Evolutionary conservation across 2,888 invertebrate species (phyloP).

Genomic region (Netelia fuscicornis): DNA sequence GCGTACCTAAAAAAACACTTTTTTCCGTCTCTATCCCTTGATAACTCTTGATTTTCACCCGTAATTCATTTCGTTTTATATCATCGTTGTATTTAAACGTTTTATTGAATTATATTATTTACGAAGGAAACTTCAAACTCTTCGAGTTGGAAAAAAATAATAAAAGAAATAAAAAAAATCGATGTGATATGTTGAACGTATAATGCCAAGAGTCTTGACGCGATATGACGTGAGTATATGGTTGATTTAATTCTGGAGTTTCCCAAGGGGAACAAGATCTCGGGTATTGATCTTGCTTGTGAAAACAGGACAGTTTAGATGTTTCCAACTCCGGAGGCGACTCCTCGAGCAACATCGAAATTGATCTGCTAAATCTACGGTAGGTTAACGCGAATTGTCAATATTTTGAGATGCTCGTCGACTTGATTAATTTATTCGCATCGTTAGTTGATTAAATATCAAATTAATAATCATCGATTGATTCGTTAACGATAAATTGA

Average conservation of each 20-base stretch:
- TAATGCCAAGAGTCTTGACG: constrained; percentile 76
- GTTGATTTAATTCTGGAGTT: neutral
- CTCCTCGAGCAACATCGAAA: constrained; percentile 72
- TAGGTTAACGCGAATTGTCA: constrained; percentile 36
- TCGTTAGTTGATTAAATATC: neutral
- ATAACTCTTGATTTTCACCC: constrained; percentile 64
- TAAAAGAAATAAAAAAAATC: neutral
- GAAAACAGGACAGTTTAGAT: constrained; percentile 71
- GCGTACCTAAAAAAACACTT: constrained; percentile 55
- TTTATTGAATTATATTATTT: neutral
- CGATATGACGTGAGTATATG: constrained; percentile 77
- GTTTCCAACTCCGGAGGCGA: constrained; percentile 74
- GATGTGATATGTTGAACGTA: constrained; percentile 70
- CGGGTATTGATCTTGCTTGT: neutral
- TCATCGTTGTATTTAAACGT: neutral
- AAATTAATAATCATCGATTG: too few species aligned
- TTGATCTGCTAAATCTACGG: constrained; percentile 75
- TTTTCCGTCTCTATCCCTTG: constrained; percentile 71
- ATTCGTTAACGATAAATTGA: neutral
- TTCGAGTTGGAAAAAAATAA: neutral
- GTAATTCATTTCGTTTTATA: constrained; percentile 1
- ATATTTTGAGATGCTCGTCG: neutral
- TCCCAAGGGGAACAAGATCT: neutral
- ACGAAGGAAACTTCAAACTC: neutral
- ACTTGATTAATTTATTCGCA: neutral